phyloP scores from a whole-genome alignment of 2,797 vertebrate genomes.

The Phalanger gymnotis region DNA sequence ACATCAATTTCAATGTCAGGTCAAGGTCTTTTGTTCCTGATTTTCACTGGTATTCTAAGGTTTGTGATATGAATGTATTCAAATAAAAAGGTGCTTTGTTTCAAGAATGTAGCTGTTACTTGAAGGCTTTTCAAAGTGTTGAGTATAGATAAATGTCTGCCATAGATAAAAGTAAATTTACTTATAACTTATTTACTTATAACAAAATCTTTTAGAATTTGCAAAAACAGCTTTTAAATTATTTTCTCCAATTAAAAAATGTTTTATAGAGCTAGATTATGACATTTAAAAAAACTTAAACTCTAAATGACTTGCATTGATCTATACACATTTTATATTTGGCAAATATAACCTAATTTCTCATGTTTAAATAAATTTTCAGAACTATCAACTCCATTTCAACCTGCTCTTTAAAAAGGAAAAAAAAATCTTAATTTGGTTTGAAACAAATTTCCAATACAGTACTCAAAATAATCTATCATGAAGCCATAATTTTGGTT shows the following conservation, averaged over 20 bases:
- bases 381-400: slow-evolving; percentile 58
- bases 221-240: slow-evolving; percentile 64
- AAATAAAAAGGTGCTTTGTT: slow-evolving; percentile 68
- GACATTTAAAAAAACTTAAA: slow-evolving; percentile 15
- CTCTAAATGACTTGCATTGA: slow-evolving; percentile 51
- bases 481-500: slow-evolving; percentile 38
- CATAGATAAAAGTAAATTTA: slow-evolving; percentile 53
- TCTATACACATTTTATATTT: slow-evolving; percentile 46
- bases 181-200: slow-evolving; percentile 28
- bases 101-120: slow-evolving; percentile 46
- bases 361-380: slow-evolving; percentile 17
- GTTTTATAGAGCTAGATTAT: slow-evolving; percentile 60
- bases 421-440: slow-evolving; percentile 5
- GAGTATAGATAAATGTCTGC: slow-evolving; percentile 39
- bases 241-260: slow-evolving; percentile 45
- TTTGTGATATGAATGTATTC: slow-evolving; percentile 54
- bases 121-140: slow-evolving; percentile 25
- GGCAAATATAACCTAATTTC: background rate
- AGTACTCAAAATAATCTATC: slow-evolving; percentile 38
- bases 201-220: slow-evolving; percentile 50
- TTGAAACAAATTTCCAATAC: slow-evolving; percentile 49
- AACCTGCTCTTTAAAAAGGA: slow-evolving; percentile 47
- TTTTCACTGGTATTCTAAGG: slow-evolving; percentile 64
- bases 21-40: slow-evolving; percentile 72
- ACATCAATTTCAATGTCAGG: slow-evolving; percentile 70